phyloP scores from a whole-genome alignment of 1,140 invertebrate species.

The Scylla paramamosain region DNA sequence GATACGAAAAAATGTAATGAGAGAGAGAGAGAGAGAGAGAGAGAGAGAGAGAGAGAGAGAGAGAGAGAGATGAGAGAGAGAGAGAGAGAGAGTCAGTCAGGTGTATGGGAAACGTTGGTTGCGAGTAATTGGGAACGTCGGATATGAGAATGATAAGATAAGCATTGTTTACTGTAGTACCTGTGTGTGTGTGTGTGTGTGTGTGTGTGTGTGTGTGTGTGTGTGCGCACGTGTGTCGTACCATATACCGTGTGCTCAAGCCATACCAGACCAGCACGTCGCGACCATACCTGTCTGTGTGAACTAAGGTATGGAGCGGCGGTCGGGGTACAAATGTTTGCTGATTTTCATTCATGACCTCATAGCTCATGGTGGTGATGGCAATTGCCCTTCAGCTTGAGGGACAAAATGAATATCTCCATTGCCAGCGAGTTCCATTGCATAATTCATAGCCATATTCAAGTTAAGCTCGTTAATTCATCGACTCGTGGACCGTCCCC shows the following conservation, averaged over 20 bases:
- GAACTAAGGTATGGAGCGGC: not conserved
- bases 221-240: not conserved
- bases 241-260: not conserved
- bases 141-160: not conserved
- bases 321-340: not conserved
- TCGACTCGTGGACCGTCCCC: no score
- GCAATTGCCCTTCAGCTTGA: not conserved
- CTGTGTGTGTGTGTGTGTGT: not conserved
- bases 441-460: no score
- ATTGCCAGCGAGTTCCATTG: no score
- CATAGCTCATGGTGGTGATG: not conserved
- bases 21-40: not conserved
- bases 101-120: not conserved
- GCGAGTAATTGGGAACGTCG: not conserved
- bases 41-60: slow-evolving; percentile 33
- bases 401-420: no score
- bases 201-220: not conserved
- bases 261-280: not conserved
- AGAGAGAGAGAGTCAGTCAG: not conserved
- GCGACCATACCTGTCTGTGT: not conserved
- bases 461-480: no score
- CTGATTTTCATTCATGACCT: not conserved
- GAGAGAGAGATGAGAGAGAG: not conserved
- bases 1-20: no score
- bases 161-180: not conserved